Percentiles rank a stretch among this genome's conserved stretches.
phyloP scores from a whole-genome alignment of 2,888 invertebrate species.

The Aphrophora alni region DNA sequence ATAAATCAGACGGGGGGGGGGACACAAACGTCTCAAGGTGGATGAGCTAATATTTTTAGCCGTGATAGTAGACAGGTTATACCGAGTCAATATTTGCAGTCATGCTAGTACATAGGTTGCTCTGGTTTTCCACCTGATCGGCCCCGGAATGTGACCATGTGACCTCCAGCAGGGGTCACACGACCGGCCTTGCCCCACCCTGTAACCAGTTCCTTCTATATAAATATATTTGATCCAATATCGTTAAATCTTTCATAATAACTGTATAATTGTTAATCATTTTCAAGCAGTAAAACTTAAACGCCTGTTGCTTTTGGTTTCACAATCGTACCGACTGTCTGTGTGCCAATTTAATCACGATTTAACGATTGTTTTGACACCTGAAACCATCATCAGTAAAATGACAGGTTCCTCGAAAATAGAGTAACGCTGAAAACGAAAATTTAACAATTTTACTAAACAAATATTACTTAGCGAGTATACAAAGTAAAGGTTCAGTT shows the following conservation, averaged over 20 bases:
- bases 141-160: conserved; percentile 37
- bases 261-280: not conserved
- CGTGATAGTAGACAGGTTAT: no score
- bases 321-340: not conserved
- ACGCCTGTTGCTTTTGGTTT: not conserved
- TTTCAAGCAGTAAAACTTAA: no score
- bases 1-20: not conserved
- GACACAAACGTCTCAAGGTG: no score
- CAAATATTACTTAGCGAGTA: no score
- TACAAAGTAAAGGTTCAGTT: no score
- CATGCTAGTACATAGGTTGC: conserved; percentile 31
- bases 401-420: no score
- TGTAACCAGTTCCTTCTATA: not conserved
- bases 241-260: not conserved
- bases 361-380: no score
- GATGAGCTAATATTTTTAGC: not conserved
- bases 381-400: not conserved
- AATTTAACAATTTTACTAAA: no score
- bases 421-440: no score
- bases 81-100: conserved; percentile 19
- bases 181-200: conserved; percentile 37
- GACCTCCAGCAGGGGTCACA: conserved; percentile 31
- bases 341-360: not conserved
- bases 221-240: not conserved
- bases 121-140: conserved; percentile 40